Conservation (phyloP, 2,797 vertebrate genomes). For the Triplophysa yarkandensis region DNA sequence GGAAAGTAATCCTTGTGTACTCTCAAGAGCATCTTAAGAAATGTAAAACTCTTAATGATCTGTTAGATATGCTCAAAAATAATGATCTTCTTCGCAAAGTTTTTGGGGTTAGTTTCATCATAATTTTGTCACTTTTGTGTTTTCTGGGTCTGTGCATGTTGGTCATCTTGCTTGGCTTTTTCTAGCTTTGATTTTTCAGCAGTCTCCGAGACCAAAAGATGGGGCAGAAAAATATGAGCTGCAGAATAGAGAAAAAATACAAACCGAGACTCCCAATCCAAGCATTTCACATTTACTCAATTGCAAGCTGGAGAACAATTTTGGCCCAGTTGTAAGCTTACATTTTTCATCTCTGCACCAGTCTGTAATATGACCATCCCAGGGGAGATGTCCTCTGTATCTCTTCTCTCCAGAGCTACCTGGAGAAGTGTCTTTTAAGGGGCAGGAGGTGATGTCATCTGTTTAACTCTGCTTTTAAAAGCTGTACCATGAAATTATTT, state of each 20-base stretch:
- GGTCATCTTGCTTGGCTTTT: background rate
- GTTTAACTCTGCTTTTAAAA: constrained; percentile 13
- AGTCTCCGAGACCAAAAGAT: constrained; percentile 4
- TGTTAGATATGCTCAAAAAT: background rate
- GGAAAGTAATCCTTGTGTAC: background rate
- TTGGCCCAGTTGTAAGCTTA: constrained; percentile 3
- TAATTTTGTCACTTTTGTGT: background rate
- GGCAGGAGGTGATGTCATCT: constrained; percentile 7
- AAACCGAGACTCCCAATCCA: background rate
- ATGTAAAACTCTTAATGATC: background rate
- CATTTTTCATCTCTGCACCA: background rate
- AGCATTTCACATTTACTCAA: constrained; percentile 9
- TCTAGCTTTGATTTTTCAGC: background rate
- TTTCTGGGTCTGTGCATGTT: background rate
- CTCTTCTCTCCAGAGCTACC: background rate
- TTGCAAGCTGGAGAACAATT: constrained; percentile 28
- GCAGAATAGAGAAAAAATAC: background rate
- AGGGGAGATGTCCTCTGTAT: background rate
- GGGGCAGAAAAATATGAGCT: background rate
- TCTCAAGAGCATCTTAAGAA: background rate
- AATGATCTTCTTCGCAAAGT: constrained; percentile 6
- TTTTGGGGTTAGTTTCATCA: background rate
- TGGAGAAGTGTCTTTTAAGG: background rate
- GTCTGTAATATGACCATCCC: background rate
- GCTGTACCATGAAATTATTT: background rate